phyloP scores from a whole-genome alignment of 2,888 invertebrate genomes.

The Dermolepida albohirtum region DNA sequence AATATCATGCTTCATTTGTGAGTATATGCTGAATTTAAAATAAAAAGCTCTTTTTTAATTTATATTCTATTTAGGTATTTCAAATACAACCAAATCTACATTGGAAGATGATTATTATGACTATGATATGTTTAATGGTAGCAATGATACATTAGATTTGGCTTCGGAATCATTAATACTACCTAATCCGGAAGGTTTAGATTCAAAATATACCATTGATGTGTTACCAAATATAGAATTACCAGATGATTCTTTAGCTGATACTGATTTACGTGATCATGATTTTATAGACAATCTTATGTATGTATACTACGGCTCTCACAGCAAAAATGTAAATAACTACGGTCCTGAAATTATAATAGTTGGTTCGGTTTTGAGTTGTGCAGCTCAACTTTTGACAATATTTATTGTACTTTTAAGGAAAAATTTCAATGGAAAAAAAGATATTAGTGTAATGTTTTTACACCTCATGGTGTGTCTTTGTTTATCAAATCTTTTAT shows the following conservation, averaged over 20 bases:
- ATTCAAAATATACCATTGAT: conserved; percentile 63
- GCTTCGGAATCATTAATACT: conserved; percentile 60
- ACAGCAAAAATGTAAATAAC: conserved; percentile 67
- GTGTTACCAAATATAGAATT: conserved; percentile 68
- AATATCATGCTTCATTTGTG: conserved; percentile 21
- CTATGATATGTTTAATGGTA: conserved; percentile 57
- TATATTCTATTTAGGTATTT: conserved; percentile 47
- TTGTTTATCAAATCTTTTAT: conserved; percentile 72
- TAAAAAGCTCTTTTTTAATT: background rate
- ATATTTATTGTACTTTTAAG: conserved; percentile 64
- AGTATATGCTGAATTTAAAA: conserved; percentile 25
- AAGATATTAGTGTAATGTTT: conserved; percentile 68
- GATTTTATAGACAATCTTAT: conserved; percentile 80
- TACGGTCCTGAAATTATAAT: conserved; percentile 67
- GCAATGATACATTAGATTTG: conserved; percentile 54
- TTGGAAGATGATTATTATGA: conserved; percentile 63
- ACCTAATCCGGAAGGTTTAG: conserved; percentile 61
- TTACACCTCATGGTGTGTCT: conserved; percentile 74
- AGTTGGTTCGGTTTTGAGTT: conserved; percentile 66
- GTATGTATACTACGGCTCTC: conserved; percentile 76
- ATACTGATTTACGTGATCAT: conserved; percentile 75
- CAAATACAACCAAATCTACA: conserved; percentile 53
- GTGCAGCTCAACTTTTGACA: conserved; percentile 67
- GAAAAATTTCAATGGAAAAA: conserved; percentile 59
- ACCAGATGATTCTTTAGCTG: conserved; percentile 74